Conservation (phyloP, 1,140 invertebrate genomes). For the Acromyrmex heyeri region DNA sequence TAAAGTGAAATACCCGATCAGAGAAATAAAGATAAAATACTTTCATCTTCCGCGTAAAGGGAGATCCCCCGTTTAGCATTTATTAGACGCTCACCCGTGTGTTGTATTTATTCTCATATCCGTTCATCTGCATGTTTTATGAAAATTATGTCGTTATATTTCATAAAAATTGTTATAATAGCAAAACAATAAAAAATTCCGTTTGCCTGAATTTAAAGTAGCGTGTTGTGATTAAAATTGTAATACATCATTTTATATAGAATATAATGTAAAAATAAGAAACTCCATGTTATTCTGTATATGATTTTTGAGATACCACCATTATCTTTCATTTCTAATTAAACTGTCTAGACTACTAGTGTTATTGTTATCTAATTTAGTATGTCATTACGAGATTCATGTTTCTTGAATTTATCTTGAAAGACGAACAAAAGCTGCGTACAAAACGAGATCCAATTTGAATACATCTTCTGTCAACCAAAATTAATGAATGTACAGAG, state of each 20-base stretch:
- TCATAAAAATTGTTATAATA: not conserved
- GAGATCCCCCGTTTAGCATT: constrained; percentile 19
- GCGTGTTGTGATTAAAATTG: not conserved
- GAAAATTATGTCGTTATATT: not conserved
- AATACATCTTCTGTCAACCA: constrained; percentile 20
- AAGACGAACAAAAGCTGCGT: constrained; percentile 26
- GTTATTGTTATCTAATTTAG: not conserved
- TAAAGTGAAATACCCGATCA: not conserved
- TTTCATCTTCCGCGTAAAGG: constrained; percentile 32
- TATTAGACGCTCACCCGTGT: constrained; percentile 11
- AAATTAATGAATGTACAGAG: constrained; percentile 25
- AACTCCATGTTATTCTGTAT: not conserved
- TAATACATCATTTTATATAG: not conserved
- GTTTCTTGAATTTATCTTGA: not conserved
- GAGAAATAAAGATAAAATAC: constrained; percentile 23
- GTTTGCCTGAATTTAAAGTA: not conserved
- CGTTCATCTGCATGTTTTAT: constrained; percentile 2
- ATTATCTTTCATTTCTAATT: not conserved
- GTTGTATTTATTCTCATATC: not conserved
- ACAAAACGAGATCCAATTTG: constrained; percentile 51
- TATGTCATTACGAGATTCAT: constrained; percentile 41
- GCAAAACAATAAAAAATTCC: not conserved
- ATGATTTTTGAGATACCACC: constrained; percentile 10
- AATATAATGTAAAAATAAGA: not conserved
- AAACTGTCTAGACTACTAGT: not conserved